phyloP scores from a whole-genome alignment of 1,140 invertebrate genomes.

The Periplaneta americana region DNA sequence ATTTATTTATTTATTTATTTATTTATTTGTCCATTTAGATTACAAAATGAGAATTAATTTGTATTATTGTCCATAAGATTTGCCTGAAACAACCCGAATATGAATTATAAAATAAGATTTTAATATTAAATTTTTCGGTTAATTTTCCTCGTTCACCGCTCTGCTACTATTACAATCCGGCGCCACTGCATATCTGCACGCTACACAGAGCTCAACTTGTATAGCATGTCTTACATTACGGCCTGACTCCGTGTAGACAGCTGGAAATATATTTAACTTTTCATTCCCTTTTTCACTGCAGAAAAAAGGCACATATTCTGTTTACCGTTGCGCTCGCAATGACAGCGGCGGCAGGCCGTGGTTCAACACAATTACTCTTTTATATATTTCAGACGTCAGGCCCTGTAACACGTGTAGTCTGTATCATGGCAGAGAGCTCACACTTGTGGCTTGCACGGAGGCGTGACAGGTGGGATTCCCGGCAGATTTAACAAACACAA shows the following conservation, averaged over 20 bases:
- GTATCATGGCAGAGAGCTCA: background rate
- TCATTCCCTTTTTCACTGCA: background rate
- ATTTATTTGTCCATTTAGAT: no score
- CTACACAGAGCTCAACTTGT: no score
- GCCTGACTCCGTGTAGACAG: background rate
- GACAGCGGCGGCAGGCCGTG: background rate
- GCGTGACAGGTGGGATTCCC: background rate
- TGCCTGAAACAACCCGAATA: no score
- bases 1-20: no score
- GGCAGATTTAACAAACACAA: background rate
- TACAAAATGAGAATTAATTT: no score
- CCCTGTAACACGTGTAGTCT: background rate
- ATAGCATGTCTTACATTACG: background rate
- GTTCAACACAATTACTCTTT: background rate
- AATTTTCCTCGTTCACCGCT: no score
- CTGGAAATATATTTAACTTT: background rate
- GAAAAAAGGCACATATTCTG: background rate
- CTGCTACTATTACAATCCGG: no score
- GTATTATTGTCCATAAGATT: no score
- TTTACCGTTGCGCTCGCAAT: background rate
- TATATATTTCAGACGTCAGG: background rate
- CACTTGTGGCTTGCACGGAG: background rate
- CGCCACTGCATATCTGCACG: no score
- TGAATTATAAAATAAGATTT: no score
- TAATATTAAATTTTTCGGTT: no score